A percentile compares a stretch with the other conserved stretches of the same genome.
These are phyloP conservation scores for Myotis planiceps DNA, from an alignment of 2,797 vertebrate genomes.

Conservation along the genomic window DNA sequence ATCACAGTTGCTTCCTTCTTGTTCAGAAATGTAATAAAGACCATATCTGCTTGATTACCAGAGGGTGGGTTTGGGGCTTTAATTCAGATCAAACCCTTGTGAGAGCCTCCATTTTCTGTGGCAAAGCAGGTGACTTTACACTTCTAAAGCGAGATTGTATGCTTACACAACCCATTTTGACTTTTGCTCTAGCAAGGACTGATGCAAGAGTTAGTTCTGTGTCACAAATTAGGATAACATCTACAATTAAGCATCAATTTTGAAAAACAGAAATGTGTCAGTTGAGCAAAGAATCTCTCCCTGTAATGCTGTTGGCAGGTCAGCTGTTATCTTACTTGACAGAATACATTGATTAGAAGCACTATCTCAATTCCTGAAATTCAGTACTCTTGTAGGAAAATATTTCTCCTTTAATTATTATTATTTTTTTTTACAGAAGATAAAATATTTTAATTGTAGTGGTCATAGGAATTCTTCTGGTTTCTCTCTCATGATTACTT, in stretches of 20 bases:
- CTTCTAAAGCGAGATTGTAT: conserved; percentile 76
- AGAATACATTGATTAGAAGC: conserved; percentile 81
- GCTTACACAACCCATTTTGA: conserved; percentile 76
- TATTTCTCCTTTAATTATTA: conserved; percentile 78
- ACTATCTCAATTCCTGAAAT: conserved; percentile 79
- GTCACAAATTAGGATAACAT: conserved; percentile 80
- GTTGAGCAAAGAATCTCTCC: conserved; percentile 80
- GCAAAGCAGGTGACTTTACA: conserved; percentile 83
- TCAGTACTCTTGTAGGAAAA: conserved; percentile 78
- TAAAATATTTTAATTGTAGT: conserved; percentile 73
- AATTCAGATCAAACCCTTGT: conserved; percentile 80
- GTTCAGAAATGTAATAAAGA: conserved; percentile 84
- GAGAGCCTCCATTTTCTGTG: conserved; percentile 82
- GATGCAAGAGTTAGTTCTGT: conserved; percentile 76
- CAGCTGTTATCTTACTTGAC: conserved; percentile 76
- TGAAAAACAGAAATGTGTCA: conserved; percentile 67
- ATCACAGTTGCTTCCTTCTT: conserved; percentile 86
- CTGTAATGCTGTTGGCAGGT: conserved; percentile 79
- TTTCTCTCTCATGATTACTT: conserved; percentile 71
- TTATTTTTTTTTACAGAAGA: conserved; percentile 65
- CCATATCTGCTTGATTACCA: conserved; percentile 83
- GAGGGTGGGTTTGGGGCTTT: conserved; percentile 81
- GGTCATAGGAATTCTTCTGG: conserved; percentile 77
- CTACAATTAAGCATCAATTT: conserved; percentile 80
- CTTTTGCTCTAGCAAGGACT: conserved; percentile 75